These are phyloP conservation scores for Tauraco hartlaubi DNA, from an alignment of 2,797 vertebrate genomes.

Conservation along the genomic window DNA sequence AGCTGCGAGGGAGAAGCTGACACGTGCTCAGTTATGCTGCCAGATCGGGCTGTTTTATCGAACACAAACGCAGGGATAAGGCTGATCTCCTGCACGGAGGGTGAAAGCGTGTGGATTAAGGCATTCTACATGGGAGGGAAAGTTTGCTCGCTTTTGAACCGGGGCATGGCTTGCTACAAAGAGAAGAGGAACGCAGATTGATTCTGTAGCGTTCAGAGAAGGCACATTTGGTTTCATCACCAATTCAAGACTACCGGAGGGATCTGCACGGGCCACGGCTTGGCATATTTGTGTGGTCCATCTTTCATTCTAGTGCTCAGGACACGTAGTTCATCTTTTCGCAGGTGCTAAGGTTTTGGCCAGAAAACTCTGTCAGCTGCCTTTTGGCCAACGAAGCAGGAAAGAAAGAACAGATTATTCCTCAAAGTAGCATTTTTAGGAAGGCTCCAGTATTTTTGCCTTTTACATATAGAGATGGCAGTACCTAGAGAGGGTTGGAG, in stretches of 20 bases:
- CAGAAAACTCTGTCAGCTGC: neutral
- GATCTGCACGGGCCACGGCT: neutral
- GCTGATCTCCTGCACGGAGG: neutral
- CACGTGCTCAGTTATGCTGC: neutral
- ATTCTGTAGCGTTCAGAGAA: neutral
- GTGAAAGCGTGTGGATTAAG: neutral
- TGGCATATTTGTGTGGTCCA: neutral
- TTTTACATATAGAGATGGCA: neutral
- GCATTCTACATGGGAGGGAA: no score
- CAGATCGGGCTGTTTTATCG: neutral
- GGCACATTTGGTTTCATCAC: accelerated
- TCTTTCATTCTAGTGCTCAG: neutral
- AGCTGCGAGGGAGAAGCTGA: neutral
- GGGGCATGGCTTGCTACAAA: neutral
- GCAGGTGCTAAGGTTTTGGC: neutral
- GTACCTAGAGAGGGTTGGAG: neutral
- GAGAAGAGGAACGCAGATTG: neutral
- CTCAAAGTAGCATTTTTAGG: neutral
- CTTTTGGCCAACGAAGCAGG: neutral
- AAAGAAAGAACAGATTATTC: neutral
- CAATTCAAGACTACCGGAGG: neutral
- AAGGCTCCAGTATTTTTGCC: neutral
- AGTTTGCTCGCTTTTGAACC: neutral
- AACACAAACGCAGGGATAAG: neutral
- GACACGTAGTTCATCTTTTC: neutral